Conservation (phyloP, 2,113 vertebrate species). For the Pantherophis guttatus region DNA sequence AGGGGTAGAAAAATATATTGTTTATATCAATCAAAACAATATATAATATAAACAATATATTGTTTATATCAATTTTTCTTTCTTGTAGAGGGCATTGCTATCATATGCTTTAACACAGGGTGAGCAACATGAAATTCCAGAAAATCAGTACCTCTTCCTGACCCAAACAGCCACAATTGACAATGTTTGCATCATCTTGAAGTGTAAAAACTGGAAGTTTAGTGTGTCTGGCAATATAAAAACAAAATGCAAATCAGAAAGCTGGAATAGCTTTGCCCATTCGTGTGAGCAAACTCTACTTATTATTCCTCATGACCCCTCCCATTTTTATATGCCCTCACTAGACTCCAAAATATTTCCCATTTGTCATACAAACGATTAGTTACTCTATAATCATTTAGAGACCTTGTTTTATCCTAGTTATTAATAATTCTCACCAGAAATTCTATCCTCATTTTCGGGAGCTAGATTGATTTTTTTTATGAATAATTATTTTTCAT, state of each 20-base stretch:
- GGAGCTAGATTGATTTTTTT: not conserved
- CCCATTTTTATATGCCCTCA: not conserved
- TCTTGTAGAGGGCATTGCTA: not conserved
- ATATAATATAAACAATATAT: not conserved
- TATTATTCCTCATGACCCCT: not conserved
- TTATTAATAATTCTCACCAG: not conserved
- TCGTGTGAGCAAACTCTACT: not conserved
- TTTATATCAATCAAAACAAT: not conserved
- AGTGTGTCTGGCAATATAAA: not conserved
- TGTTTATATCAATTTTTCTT: not conserved
- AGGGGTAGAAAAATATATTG: not conserved
- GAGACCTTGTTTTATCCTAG: too few relatives aligned
- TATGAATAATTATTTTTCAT: not conserved
- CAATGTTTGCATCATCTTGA: not conserved
- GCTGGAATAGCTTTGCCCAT: not conserved
- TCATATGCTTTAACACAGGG: not conserved
- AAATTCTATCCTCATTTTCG: not conserved
- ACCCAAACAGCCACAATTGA: not conserved
- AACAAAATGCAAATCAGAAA: not conserved
- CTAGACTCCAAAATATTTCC: not conserved
- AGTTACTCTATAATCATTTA: not conserved
- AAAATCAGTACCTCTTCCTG: not conserved
- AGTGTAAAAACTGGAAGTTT: not conserved
- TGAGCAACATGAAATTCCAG: not conserved
- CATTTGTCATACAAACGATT: not conserved